Percentiles rank a stretch among this genome's conserved stretches.
Evolutionary conservation across 2,797 vertebrate genomes (phyloP).

Genomic region (Silurus lanzhouensis): DNA sequence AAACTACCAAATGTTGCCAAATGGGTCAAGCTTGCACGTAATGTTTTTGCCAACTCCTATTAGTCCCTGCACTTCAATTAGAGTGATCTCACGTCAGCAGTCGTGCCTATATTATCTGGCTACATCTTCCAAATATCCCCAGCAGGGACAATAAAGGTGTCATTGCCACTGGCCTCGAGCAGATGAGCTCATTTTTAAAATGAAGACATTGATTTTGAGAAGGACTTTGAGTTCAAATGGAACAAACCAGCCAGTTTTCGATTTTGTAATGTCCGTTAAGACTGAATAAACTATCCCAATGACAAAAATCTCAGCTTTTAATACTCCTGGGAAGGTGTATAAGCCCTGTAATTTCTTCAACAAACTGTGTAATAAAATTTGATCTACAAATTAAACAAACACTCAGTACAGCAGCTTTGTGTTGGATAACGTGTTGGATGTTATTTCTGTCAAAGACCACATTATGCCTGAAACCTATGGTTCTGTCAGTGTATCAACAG

Average conservation of each 20-base stretch:
- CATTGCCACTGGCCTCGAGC: background rate
- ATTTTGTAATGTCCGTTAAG: constrained; percentile 38
- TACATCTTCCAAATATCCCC: background rate
- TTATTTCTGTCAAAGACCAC: background rate
- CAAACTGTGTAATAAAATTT: background rate
- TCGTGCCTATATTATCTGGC: background rate
- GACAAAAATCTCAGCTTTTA: background rate
- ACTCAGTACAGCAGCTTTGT: too few relatives aligned
- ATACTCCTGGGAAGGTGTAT: background rate
- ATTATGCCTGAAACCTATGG: background rate
- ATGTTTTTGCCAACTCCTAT: background rate
- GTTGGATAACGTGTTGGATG: too few relatives aligned
- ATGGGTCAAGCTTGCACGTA: background rate
- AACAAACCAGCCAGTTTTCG: constrained; percentile 13
- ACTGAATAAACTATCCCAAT: constrained; percentile 6
- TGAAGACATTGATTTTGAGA: background rate
- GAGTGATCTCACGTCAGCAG: background rate
- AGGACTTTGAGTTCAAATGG: constrained; percentile 21
- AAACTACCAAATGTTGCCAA: background rate
- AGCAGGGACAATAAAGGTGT: background rate
- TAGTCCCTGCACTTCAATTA: background rate
- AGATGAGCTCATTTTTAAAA: constrained; percentile 25
- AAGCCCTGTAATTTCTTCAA: background rate
- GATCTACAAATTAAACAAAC: background rate
- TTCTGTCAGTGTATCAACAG: constrained; percentile 2